Base-by-base conservation (phyloP, 2,113 vertebrate genomes). In the Microtus oregoni region DNA sequence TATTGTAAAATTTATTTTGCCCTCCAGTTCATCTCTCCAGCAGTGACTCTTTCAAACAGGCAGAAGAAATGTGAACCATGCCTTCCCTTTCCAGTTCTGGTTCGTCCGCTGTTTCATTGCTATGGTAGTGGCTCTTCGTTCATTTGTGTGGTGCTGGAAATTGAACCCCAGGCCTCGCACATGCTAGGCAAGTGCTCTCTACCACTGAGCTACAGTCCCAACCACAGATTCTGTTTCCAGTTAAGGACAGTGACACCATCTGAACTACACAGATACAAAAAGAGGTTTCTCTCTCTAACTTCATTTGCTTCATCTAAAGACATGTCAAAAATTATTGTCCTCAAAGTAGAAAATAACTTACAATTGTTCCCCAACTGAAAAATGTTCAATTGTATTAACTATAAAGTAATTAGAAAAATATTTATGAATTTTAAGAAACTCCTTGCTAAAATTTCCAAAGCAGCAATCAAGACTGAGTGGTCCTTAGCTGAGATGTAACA, bases 11-110 rank as follows among this genome's bases (percentile, higher is more conserved):
- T 94, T 76, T 87, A 92, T 86, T 91, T 92, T 91, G 38, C 12
- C 63, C 67, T 89, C n/a, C 24, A 91, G 41, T 91, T 67, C 91
- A 41, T 95, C 86, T 91, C 89, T 91, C 86, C 86, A 63, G 41
- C 55, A 95, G 5, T 90, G 28, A 89, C n/a, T 91, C 35, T 67
- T 93, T 81, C 41, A 91, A 19, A 63, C 58, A 87, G 20, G 32
- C 83, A 88, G 7, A 94, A 96, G 44, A 96, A 86, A 86, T 55
- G 52, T n/a, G 3, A 81, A 78, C 87, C 24, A 89, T 2, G 90
- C 0, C n/a, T 92, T 76, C 55, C 38, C 50, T 76, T 32, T 87
- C 70, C 77, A 88, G 52, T 35, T 92, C 55, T 52, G 30, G 41
- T 15, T 81, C 50, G 68, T 63, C 38, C 93, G n/a, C 15, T 3